Evolutionary conservation across 2,113 vertebrate species (phyloP).

Genomic region (Scopus umbretta): DNA sequence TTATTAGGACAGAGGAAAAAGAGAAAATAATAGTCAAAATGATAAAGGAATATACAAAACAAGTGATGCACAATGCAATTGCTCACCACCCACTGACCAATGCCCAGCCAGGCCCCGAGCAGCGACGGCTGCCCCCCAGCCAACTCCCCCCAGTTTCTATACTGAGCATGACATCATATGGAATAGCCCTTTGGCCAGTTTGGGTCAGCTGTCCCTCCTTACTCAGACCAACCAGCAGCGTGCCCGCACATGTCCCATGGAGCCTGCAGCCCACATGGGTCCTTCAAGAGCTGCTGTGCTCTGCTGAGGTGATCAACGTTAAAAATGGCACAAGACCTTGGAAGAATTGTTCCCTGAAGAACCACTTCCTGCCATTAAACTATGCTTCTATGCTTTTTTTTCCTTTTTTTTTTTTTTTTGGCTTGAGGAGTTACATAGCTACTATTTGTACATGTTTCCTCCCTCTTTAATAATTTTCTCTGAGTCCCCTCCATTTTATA

Average conservation of each 20-base stretch:
- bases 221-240: accelerated
- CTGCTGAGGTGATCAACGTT: neutral
- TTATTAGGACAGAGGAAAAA: too few species aligned
- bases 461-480: neutral
- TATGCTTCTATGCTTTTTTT: too few species aligned
- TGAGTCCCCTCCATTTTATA: neutral
- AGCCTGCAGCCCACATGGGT: neutral
- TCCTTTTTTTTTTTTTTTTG: neutral
- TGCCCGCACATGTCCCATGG: accelerated
- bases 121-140: too few species aligned
- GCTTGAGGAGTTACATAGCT: neutral
- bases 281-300: neutral
- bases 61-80: too few species aligned
- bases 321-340: neutral
- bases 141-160: too few species aligned
- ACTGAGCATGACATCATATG: too few species aligned
- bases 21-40: too few species aligned
- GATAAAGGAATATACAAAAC: too few species aligned
- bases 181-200: too few species aligned
- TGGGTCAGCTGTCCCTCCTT: neutral
- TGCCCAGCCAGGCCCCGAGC: too few species aligned
- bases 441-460: neutral
- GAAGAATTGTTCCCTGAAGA: neutral
- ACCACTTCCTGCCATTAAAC: neutral
- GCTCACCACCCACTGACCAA: too few species aligned